Base-by-base conservation (phyloP, 2,797 vertebrate species). In the Lacerta bilineata region DNA sequence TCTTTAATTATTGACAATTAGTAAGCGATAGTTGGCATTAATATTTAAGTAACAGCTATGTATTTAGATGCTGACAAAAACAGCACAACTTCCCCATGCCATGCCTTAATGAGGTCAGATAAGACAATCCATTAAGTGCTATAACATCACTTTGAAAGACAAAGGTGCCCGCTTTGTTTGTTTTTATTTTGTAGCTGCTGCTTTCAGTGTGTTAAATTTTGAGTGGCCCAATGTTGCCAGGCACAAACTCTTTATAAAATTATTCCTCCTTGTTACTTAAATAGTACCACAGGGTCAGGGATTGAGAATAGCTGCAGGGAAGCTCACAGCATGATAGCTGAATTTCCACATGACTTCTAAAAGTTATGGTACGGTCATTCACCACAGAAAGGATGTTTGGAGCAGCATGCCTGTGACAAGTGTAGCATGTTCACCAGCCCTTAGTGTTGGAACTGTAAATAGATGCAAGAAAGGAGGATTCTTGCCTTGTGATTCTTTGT, bases 71-170 rank as follows among this genome's bases (percentile, higher is more conserved):
- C 29, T 75, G 69, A 82, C 11, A 6, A 87, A 59, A 75, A 75
- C n/a, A 84, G 25, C 8, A 75, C 20, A 64, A 64, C 68, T 87
- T 72, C 64, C 8, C 39, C 25, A 61, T 33, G 8, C n/a, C 69
- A 17, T 66, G 9, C 64, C 41, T 82, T 46, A 75, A 46, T 76
- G 43, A 82, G 80, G 59, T 64, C 71, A 75, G 43, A 43, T 76
- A 39, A 76, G 41, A 87, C 41, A 76, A 66, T 76, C 55, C 29
- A 82, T 71, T 87, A 79, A 75, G 55, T 43, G 72, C 39, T 43
- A 41, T 33, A 59, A 23, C n/a, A 80, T 55, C 33, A 46, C 80
- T 8, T 71, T 66, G 66, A 71, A 59, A 25, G 4, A 41, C 15
- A 36, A 20, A 68, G 39, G 64, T 71, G 8, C 43, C 43, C 9